A percentile compares a stretch with the other conserved stretches of the same genome.
These are phyloP conservation scores for Seriola aureovittata DNA, from an alignment of 2,113 vertebrate genomes.

Conservation along the genomic window DNA sequence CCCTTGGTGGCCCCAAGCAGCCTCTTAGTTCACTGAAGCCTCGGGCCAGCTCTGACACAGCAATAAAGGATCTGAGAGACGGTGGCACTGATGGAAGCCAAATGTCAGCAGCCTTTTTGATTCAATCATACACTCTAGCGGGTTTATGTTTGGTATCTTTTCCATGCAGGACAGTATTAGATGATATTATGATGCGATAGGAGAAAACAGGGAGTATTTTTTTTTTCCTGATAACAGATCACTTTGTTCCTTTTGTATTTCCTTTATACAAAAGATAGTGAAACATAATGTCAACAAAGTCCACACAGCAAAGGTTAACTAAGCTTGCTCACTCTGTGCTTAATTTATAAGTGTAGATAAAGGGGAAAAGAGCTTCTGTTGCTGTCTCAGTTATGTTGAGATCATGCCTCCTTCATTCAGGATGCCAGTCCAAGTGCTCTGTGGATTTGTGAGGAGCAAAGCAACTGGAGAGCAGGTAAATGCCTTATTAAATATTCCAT, in stretches of 20 bases:
- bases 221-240: not conserved
- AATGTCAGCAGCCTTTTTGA: slow-evolving; percentile 8
- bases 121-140: not conserved
- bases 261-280: not conserved
- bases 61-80: not conserved
- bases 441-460: slow-evolving; percentile 12
- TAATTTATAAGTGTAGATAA: not conserved
- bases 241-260: not conserved
- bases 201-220: not conserved
- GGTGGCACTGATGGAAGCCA: not conserved
- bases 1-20: not conserved
- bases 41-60: not conserved
- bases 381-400: not conserved
- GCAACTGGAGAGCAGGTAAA: slow-evolving; percentile 20
- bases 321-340: not conserved
- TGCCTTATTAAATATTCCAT: slow-evolving; percentile 37
- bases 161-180: not conserved
- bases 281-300: not conserved
- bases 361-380: not conserved
- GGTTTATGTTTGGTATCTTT: not conserved
- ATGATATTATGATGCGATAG: not conserved
- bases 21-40: slow-evolving; percentile 4
- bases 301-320: not conserved
- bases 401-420: not conserved
- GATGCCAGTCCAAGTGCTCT: not conserved